Evolutionary conservation across 2,113 vertebrate species (phyloP).

Genomic region (Carlito syrichta): DNA sequence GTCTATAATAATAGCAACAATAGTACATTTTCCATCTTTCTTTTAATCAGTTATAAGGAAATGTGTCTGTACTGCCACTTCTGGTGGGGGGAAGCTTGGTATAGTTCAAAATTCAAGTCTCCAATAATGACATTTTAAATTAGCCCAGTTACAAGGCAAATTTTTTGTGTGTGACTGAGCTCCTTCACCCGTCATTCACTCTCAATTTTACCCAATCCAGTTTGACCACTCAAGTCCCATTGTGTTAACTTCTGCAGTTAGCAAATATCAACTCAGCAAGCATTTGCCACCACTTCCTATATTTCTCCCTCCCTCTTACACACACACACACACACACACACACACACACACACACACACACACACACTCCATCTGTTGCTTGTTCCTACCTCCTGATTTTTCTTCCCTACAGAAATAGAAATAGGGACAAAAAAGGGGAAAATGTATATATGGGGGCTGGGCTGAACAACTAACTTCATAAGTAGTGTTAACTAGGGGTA

Average conservation of each 20-base stretch:
- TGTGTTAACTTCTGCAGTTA: constrained; percentile 43
- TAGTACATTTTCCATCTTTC: neutral
- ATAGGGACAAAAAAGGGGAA: constrained; percentile 61
- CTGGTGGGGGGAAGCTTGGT: neutral
- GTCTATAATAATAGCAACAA: neutral
- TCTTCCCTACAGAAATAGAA: constrained; percentile 63
- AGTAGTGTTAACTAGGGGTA: constrained; percentile 56
- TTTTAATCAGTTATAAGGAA: neutral
- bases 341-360: neutral
- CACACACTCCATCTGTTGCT: constrained; percentile 37
- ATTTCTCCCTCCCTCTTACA: neutral
- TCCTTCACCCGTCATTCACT: neutral
- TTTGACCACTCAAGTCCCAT: constrained; percentile 15
- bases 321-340: neutral
- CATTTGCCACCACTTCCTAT: neutral
- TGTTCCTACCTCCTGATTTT: constrained; percentile 64
- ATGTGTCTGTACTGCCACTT: neutral
- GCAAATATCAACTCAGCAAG: constrained; percentile 53
- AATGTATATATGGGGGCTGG: constrained; percentile 66
- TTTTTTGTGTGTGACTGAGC: neutral
- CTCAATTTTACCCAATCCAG: constrained; percentile 29
- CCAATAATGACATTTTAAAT: constrained; percentile 49
- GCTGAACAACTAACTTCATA: constrained; percentile 55
- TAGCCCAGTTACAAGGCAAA: constrained; percentile 13
- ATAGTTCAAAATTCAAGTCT: constrained; percentile 38